Base-by-base conservation (phyloP, 2,888 invertebrate genomes). In the Agrochola litura region DNA sequence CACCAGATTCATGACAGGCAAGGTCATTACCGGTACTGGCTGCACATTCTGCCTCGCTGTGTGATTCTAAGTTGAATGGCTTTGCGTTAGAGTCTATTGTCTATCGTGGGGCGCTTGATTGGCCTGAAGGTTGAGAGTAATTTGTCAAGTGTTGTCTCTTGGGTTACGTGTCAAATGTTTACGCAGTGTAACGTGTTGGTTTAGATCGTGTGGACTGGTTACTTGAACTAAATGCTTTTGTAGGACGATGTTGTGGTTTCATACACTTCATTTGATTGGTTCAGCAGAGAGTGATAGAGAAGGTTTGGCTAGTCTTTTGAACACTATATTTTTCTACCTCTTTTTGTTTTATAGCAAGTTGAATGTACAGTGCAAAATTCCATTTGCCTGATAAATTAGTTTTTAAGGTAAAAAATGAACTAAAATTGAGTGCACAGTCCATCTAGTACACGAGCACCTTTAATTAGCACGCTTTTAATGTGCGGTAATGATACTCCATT, bases 1-100 rank as follows among this genome's bases (percentile, higher is more conserved):
- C 84, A 83, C 89, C 86, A 89, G 90, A 90, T 87, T 90, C 90
- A 92, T 92, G 92, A 89, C 89, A 87, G 84, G 89, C 94, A 95
- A 96, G 95, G 95, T 95, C 95, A 95, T 90, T 93, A 92, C 90
- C 91, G 91, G 91, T 89, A 85, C 83, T 84, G 83, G 72, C 71
- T 84, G 87, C 79, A 87, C 61, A 79, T 82, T 81, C 75, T 75
- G 61, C 56, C 37, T 46, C 58, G 80, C 61, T 72, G 65, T 52
- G 49, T 79, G 66, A 83, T 86, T 91, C 83, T 89, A 82, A 84
- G 64, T 90, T 90, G 89, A 90, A 88, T 88, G 68, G 75, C 81
- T 76, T 79, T 69, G 78, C 79, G 82, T 85, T 93, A 94, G 90
- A 93, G 93, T 92, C 88, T 88, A 84, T 89, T 90, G 87, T 93